These are phyloP conservation scores for Hestina assimilis DNA, from an alignment of 1,140 invertebrate species.

Conservation along the genomic window DNA sequence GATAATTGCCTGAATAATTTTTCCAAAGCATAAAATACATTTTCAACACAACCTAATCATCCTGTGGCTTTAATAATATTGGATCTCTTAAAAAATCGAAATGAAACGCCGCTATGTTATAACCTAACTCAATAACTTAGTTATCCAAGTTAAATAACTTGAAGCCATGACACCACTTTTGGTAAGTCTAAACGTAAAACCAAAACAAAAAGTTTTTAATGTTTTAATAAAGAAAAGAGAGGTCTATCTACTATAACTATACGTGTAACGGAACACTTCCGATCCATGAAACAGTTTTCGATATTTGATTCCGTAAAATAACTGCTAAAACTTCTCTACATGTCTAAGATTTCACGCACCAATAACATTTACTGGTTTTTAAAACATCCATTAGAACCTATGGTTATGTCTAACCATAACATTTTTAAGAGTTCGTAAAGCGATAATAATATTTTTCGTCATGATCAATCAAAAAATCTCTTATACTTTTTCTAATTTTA, in stretches of 20 bases:
- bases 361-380: constrained; percentile 21
- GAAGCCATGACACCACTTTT: background rate
- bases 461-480: background rate
- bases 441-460: background rate
- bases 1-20: too few species aligned
- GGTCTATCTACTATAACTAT: constrained; percentile 4
- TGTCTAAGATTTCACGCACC: constrained; percentile 30
- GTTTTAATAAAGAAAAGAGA: background rate
- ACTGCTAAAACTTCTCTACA: constrained; percentile 23
- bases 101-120: too few species aligned
- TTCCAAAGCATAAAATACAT: too few species aligned
- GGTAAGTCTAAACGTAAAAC: background rate
- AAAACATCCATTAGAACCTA: constrained; percentile 9
- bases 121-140: too few species aligned
- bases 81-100: too few species aligned
- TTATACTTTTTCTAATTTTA: background rate
- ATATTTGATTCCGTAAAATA: constrained; percentile 28
- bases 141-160: too few species aligned
- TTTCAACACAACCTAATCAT: too few species aligned
- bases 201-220: too few species aligned
- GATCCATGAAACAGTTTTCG: constrained; percentile 21
- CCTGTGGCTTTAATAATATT: too few species aligned
- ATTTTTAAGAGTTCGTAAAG: background rate
- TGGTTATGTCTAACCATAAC: background rate
- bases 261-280: constrained; percentile 24